Evolutionary conservation across 2,113 vertebrate genomes (phyloP).

Genomic region (Cercocebus atys): DNA sequence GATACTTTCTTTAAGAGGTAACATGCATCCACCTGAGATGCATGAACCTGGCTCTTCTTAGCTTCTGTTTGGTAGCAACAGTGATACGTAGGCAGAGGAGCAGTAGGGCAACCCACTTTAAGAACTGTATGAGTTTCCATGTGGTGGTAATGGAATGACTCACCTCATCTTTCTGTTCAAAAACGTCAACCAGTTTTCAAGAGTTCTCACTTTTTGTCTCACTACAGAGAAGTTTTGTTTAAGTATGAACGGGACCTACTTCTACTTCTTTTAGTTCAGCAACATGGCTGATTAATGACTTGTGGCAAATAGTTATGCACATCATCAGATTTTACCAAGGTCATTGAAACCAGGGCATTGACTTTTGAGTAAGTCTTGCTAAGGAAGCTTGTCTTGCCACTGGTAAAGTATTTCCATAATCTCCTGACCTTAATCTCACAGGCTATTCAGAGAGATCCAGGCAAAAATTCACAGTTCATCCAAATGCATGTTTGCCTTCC

Average conservation of each 20-base stretch:
- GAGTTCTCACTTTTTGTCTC: background rate
- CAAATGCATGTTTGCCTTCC: background rate
- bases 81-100: background rate
- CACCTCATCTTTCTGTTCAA: background rate
- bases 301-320: conserved; percentile 5
- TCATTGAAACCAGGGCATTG: background rate
- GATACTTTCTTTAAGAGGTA: background rate
- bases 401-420: conserved; percentile 32
- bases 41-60: background rate
- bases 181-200: background rate
- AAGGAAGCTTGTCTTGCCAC: background rate
- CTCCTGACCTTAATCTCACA: conserved; percentile 32
- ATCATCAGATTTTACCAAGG: conserved; percentile 22
- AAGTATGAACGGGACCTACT: background rate
- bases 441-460: background rate
- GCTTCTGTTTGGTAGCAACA: background rate
- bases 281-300: conserved; percentile 16
- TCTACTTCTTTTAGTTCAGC: background rate
- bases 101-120: background rate
- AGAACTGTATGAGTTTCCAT: background rate
- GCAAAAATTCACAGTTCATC: background rate
- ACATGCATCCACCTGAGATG: background rate
- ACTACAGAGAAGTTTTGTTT: background rate
- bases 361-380: background rate
- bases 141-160: background rate